Evolutionary conservation across 2,888 invertebrate genomes (phyloP).

Genomic region (Synergus laeviventris): DNA sequence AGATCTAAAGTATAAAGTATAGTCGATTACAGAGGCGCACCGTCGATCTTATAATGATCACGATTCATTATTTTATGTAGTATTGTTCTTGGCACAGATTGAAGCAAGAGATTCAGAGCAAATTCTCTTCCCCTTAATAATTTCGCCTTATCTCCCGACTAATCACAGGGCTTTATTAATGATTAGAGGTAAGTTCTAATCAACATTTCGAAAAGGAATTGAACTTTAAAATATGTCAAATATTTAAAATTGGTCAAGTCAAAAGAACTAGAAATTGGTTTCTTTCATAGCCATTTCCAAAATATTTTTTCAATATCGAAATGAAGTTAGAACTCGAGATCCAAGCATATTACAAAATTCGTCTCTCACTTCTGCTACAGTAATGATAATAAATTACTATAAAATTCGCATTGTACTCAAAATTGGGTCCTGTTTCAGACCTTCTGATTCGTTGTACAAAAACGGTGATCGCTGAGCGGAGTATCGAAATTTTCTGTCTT

Average conservation of each 20-base stretch:
- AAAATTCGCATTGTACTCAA: constrained; percentile 30
- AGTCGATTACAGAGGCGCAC: constrained; percentile 55
- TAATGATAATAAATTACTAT: constrained; percentile 16
- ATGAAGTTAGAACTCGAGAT: not conserved
- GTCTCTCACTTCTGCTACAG: not conserved
- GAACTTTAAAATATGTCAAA: not conserved
- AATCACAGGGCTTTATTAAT: constrained; percentile 35
- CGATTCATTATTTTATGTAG: constrained; percentile 52
- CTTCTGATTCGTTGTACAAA: constrained; percentile 36
- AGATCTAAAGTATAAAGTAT: constrained; percentile 58
- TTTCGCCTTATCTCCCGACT: constrained; percentile 29
- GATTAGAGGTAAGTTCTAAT: not conserved
- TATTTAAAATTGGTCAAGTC: not conserved
- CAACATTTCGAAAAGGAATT: not conserved
- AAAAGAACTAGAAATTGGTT: not conserved
- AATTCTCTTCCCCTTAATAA: not conserved
- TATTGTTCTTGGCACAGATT: constrained; percentile 70
- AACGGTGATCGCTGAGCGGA: not conserved
- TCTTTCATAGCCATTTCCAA: too few species aligned
- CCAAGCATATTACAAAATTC: constrained; percentile 1
- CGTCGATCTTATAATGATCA: constrained; percentile 45
- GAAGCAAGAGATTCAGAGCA: not conserved
- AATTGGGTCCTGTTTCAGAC: constrained; percentile 3
- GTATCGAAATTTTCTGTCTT: constrained; percentile 48
- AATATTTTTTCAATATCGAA: not conserved